Evolutionary conservation across 2,888 invertebrate species (phyloP).

Genomic region (Metalampra italica): DNA sequence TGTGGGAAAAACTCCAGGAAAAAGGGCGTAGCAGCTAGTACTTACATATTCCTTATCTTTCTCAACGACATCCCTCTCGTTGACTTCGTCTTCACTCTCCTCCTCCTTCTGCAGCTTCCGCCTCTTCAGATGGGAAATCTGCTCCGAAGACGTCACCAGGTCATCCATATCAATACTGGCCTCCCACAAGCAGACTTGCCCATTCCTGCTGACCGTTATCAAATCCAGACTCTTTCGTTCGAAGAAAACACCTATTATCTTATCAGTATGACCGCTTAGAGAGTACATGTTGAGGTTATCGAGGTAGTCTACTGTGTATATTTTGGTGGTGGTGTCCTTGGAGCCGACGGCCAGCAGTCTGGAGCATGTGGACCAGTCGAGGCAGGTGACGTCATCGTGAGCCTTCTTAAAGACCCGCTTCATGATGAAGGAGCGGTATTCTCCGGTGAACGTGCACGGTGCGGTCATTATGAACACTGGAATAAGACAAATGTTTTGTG

Average conservation of each 20-base stretch:
- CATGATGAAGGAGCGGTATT: conserved; percentile 93
- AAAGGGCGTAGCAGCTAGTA: too few species aligned
- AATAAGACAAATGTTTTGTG: conserved; percentile 26
- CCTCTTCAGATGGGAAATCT: conserved; percentile 72
- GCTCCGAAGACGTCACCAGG: conserved; percentile 74
- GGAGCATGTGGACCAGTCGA: conserved; percentile 97
- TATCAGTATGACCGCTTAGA: conserved; percentile 91
- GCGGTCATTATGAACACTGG: conserved; percentile 91
- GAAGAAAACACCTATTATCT: conserved; percentile 92
- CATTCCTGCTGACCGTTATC: conserved; percentile 89
- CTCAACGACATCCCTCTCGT: conserved; percentile 77
- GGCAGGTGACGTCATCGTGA: conserved; percentile 88
- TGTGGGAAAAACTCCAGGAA: too few species aligned
- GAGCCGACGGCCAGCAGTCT: conserved; percentile 93
- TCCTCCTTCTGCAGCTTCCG: conserved; percentile 54
- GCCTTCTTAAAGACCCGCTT: conserved; percentile 90
- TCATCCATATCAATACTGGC: conserved; percentile 86
- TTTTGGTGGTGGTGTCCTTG: conserved; percentile 91
- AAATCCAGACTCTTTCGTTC: conserved; percentile 91
- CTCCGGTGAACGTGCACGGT: conserved; percentile 87
- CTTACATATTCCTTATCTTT: conserved; percentile 70
- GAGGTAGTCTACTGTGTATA: conserved; percentile 87
- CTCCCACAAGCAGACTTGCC: conserved; percentile 92
- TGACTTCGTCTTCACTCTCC: conserved; percentile 83
- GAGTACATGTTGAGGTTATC: conserved; percentile 87